These are phyloP conservation scores for Nothoprocta perdicaria DNA, from an alignment of 2,113 vertebrate species.

Conservation along the genomic window DNA sequence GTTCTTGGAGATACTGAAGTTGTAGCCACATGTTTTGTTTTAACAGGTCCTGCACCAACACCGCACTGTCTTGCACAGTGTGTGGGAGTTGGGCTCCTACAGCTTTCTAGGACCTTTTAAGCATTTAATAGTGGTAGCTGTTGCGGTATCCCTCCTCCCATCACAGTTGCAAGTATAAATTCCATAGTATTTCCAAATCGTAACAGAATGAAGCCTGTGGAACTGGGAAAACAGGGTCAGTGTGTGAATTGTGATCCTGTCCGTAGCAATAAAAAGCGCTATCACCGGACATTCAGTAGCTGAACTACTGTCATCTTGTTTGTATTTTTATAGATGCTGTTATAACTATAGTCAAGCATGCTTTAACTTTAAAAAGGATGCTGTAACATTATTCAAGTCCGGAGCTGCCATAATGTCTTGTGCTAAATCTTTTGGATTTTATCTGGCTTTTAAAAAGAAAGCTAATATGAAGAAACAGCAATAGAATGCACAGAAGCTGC, in stretches of 20 bases:
- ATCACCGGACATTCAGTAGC: slow-evolving; percentile 24
- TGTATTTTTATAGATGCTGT: slow-evolving; percentile 37
- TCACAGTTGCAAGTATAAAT: slow-evolving; percentile 51
- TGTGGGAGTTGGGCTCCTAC: not conserved
- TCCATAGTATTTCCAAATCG: slow-evolving; percentile 69
- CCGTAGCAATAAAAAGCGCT: slow-evolving; percentile 58
- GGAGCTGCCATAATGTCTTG: slow-evolving; percentile 38
- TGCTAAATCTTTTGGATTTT: slow-evolving; percentile 43
- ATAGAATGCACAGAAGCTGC: not conserved
- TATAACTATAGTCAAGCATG: slow-evolving; percentile 61
- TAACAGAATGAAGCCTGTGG: slow-evolving; percentile 67
- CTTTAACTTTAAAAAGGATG: slow-evolving; percentile 65
- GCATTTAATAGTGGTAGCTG: slow-evolving; percentile 28
- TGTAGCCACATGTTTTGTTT: not conserved
- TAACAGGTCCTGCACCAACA: not conserved
- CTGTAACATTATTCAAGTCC: slow-evolving; percentile 35
- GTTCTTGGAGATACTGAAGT: not conserved
- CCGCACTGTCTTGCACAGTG: not conserved
- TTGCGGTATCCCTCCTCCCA: not conserved
- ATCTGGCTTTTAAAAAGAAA: slow-evolving; percentile 33
- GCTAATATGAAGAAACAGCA: not conserved
- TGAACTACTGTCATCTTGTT: slow-evolving; percentile 16
- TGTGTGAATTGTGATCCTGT: slow-evolving; percentile 66
- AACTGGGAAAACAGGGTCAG: slow-evolving; percentile 67
- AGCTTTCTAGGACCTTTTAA: not conserved